phyloP scores from a whole-genome alignment of 2,888 invertebrate species.

The Actias luna region DNA sequence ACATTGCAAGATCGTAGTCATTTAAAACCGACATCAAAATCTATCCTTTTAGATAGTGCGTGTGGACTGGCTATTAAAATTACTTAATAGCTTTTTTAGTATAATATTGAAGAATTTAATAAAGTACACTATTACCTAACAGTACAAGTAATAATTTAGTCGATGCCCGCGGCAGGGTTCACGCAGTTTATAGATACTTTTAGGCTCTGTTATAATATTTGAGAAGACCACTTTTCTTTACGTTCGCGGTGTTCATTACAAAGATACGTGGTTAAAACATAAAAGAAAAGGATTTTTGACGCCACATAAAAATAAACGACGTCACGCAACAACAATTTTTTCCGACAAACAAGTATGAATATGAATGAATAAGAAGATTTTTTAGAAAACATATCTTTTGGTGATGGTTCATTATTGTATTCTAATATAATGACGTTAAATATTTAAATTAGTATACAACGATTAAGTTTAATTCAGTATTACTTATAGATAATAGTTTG shows the following conservation, averaged over 20 bases:
- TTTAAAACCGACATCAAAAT: constrained; percentile 14
- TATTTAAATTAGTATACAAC: not conserved
- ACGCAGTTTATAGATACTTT: constrained; percentile 46
- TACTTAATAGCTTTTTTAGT: constrained; percentile 33
- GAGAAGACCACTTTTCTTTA: constrained; percentile 41
- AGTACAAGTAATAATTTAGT: constrained; percentile 37
- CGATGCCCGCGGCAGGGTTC: constrained; percentile 41
- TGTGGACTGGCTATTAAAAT: constrained; percentile 37
- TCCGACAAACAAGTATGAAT: constrained; percentile 9
- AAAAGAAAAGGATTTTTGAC: constrained; percentile 33
- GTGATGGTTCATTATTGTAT: not conserved
- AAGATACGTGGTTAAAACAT: constrained; percentile 24
- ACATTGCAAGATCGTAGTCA: not conserved
- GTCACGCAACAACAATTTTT: constrained; percentile 17
- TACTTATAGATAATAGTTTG: not conserved
- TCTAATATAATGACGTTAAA: not conserved
- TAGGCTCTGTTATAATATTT: constrained; percentile 40
- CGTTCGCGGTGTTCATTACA: constrained; percentile 26
- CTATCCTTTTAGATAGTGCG: constrained; percentile 27
- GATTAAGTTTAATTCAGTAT: not conserved
- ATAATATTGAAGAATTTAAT: constrained; percentile 23
- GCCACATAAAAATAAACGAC: constrained; percentile 37
- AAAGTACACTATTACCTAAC: constrained; percentile 20
- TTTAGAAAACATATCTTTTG: not conserved
- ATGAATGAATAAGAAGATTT: constrained; percentile 2